These are phyloP conservation scores for Champsocephalus esox DNA, from an alignment of 2,797 vertebrate genomes.

Conservation along the genomic window DNA sequence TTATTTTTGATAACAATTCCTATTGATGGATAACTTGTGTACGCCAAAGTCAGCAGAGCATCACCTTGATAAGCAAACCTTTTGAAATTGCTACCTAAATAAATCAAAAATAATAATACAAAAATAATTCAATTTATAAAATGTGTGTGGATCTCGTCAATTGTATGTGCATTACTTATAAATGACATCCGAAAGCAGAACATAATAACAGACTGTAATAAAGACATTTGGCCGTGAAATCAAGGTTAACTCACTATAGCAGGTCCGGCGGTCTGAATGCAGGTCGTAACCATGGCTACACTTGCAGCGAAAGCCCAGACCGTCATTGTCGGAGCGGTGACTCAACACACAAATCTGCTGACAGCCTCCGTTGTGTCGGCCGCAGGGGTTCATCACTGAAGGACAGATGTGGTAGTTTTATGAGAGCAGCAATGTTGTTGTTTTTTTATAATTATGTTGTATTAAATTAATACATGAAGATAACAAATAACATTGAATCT, in stretches of 20 bases:
- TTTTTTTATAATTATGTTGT: neutral
- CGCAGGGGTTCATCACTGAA: slow-evolving; percentile 82
- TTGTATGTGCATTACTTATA: neutral
- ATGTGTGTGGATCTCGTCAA: neutral
- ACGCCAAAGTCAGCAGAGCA: neutral
- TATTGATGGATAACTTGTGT: neutral
- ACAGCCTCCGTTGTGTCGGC: slow-evolving; percentile 83
- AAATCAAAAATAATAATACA: neutral
- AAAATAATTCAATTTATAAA: neutral
- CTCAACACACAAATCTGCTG: slow-evolving; percentile 85
- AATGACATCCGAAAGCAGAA: neutral
- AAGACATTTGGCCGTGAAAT: neutral
- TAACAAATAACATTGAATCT: neutral
- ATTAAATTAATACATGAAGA: neutral
- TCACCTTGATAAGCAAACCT: too few relatives aligned
- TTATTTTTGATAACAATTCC: neutral
- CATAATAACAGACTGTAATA: neutral
- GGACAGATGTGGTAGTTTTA: slow-evolving; percentile 6
- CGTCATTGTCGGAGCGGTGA: slow-evolving; percentile 79
- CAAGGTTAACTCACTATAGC: slow-evolving; percentile 75
- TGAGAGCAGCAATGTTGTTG: neutral
- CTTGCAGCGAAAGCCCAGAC: slow-evolving; percentile 84
- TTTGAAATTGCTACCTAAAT: too few relatives aligned
- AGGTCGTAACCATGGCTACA: slow-evolving; percentile 84
- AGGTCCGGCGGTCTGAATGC: slow-evolving; percentile 69